Evolutionary conservation across 2,888 invertebrate genomes (phyloP), one percentile per base, ranked within the genome.

Genomic region (Drosophila infuscata): DNA sequence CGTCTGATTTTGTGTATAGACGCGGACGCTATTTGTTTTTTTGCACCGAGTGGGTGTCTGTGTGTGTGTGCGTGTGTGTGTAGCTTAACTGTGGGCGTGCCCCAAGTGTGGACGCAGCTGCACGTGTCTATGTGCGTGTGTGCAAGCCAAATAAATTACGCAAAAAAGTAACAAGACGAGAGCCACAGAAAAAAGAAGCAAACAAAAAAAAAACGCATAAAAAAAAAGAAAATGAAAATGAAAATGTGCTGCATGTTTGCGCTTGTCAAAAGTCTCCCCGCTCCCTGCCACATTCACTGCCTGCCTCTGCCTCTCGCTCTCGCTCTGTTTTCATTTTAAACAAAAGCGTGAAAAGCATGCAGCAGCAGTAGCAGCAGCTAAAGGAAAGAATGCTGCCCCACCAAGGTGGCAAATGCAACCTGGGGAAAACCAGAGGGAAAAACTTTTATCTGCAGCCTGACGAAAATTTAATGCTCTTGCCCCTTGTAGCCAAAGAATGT

Each of bases 1-100:
- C 83, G 88, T 91, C 90, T 90, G 90, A 89, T 89, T 90, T 85
- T 87, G 82, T 90, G 90, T 91, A 91, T 84, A 88, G 90, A 91
- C 90, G 80, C 82, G 81, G 74, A 81, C 76, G 83, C 53, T 86
- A 88, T 86, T 90, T 89, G 88, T 84, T 89, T 56, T 67, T 87
- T 76, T 65, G 67, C 70, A 58, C 46, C 46, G 25, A 4, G 46
- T 75, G 83, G 78, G 41, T 52, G 48, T 67, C 51, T 25, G 36
- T 43, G 20, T 33, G 15, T 38, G 36, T 43, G 52, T 63, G 60
- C 54, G 58, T 52, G 46, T 41, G 36, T 49, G 49, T 38, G 35
- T 29, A 25, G 32, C 49, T 35, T 33, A 17, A 11, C 49, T 12
- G 25, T 53, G 79, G 79, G 74, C 64, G 76, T 73, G 74, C 25